These are phyloP conservation scores for Embiotoca jacksoni DNA, from an alignment of 2,113 vertebrate species.

Conservation along the genomic window DNA sequence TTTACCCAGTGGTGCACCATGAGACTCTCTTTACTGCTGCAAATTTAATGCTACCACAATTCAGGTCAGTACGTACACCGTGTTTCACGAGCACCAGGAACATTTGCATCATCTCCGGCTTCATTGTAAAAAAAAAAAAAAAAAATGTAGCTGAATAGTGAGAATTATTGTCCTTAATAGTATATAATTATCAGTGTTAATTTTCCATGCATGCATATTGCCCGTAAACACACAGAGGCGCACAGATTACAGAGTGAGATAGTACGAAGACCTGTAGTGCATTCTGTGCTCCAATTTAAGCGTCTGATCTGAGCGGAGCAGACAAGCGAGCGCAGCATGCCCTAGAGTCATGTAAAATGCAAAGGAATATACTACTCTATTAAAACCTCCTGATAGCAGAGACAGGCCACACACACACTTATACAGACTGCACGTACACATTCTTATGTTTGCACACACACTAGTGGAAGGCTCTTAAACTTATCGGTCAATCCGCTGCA, in stretches of 20 bases:
- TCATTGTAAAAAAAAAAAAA: not conserved
- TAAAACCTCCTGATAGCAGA: slow-evolving; percentile 81
- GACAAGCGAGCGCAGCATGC: slow-evolving; percentile 94
- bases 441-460: slow-evolving; percentile 47
- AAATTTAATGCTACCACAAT: too few relatives aligned
- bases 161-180: not conserved
- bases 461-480: slow-evolving; percentile 28
- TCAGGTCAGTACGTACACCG: too few relatives aligned
- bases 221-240: slow-evolving; percentile 40
- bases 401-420: slow-evolving; percentile 56
- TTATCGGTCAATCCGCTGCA: slow-evolving; percentile 46
- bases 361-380: slow-evolving; percentile 89
- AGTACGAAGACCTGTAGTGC: slow-evolving; percentile 83
- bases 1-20: too few relatives aligned
- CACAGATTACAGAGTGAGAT: slow-evolving; percentile 67
- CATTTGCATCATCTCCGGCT: not conserved
- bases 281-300: slow-evolving; percentile 88
- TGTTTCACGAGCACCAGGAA: too few relatives aligned
- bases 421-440: slow-evolving; percentile 37
- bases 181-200: not conserved
- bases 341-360: slow-evolving; percentile 96
- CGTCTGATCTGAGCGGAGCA: slow-evolving; percentile 92
- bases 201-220: slow-evolving; percentile 13
- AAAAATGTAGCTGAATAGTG: not conserved
- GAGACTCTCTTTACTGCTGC: too few relatives aligned